These are phyloP conservation scores for Parambassis ranga DNA, from an alignment of 2,797 vertebrate genomes.

Conservation along the genomic window DNA sequence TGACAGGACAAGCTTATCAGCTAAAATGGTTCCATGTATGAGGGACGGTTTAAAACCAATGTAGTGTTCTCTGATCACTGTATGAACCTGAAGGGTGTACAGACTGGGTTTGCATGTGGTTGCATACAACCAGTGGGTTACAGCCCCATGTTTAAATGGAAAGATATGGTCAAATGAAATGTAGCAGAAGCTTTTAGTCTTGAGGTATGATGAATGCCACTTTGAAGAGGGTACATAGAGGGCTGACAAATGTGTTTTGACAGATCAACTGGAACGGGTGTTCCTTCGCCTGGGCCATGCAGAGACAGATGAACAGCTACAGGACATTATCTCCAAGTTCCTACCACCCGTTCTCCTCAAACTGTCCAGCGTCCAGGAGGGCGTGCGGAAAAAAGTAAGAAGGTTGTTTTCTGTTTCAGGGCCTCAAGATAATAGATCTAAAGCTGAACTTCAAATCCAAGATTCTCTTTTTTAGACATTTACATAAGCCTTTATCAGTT, in stretches of 20 bases:
- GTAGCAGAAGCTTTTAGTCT: not conserved
- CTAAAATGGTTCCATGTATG: not conserved
- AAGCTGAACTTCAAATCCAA: no score
- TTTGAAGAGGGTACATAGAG: not conserved
- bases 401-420: conserved; percentile 6
- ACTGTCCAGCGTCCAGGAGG: conserved; percentile 96
- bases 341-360: conserved; percentile 97
- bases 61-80: not conserved
- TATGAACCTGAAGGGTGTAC: conserved; percentile 10
- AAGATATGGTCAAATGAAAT: not conserved
- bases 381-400: conserved; percentile 96
- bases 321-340: conserved; percentile 98
- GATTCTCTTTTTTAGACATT: no score
- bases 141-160: not conserved
- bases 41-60: not conserved
- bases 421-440: not conserved
- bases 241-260: conserved; percentile 11
- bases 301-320: conserved; percentile 97
- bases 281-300: conserved; percentile 97
- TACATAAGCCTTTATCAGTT: not conserved
- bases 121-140: not conserved
- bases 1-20: conserved; percentile 17
- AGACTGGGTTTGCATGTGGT: not conserved
- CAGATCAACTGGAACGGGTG: conserved; percentile 98
- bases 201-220: not conserved